Evolutionary conservation across 2,113 vertebrate genomes (phyloP).

Genomic region (Ictidomys tridecemlineatus): DNA sequence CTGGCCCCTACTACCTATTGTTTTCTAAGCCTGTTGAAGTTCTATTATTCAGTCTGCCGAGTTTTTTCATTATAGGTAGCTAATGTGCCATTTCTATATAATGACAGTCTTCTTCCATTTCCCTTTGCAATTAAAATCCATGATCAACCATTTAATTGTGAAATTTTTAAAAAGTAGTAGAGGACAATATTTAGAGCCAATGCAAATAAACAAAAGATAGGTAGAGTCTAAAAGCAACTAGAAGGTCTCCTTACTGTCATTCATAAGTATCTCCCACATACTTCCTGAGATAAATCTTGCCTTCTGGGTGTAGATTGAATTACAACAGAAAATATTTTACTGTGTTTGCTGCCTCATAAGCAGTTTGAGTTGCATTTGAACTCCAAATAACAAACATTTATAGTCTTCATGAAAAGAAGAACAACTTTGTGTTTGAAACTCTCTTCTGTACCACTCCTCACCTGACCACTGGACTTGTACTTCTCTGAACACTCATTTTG

Average conservation of each 20-base stretch:
- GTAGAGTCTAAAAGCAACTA: neutral
- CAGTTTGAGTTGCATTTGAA: neutral
- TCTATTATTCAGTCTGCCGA: conserved; percentile 78
- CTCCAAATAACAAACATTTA: neutral
- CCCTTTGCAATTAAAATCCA: conserved; percentile 78
- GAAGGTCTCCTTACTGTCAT: neutral
- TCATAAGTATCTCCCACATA: neutral
- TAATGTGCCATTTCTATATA: conserved; percentile 74
- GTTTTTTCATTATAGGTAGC: conserved; percentile 83
- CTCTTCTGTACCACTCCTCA: neutral
- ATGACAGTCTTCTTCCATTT: conserved; percentile 78
- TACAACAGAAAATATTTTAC: accelerated
- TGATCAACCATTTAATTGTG: conserved; percentile 75
- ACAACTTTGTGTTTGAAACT: neutral
- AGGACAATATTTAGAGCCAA: neutral
- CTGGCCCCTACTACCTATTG: neutral
- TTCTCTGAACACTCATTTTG: neutral
- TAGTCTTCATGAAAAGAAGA: neutral
- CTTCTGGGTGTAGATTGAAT: neutral
- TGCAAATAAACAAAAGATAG: neutral
- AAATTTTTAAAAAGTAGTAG: conserved; percentile 60
- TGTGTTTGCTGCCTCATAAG: neutral
- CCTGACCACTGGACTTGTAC: neutral
- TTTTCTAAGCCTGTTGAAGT: conserved; percentile 63
- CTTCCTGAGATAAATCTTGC: neutral